Base-by-base conservation (phyloP, 2,888 invertebrate species). In the Lymantria dispar region DNA sequence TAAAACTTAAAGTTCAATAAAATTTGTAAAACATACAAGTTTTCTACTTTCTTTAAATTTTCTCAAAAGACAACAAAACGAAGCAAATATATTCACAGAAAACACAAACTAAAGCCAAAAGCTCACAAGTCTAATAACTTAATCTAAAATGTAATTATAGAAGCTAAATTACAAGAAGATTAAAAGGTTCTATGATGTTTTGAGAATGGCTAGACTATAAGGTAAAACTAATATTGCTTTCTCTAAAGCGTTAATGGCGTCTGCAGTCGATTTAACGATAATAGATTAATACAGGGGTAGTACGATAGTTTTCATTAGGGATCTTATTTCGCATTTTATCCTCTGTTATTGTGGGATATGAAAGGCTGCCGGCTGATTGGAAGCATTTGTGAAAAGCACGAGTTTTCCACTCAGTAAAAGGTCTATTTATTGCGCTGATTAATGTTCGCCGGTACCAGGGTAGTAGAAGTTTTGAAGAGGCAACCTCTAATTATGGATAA, bases 291-390 rank as follows among this genome's bases (percentile, higher is more conserved):
- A 63, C 55, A 56, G 48, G 60, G 59, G 63, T 62, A 58, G 58
- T 64, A 64, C 70, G 70, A 78, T 82, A 80, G 82, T 83, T 82
- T 80, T 83, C 79, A 78, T 79, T 76, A 76, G 59, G 62, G 66
- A 66, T 61, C 68, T 74, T 79, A 77, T 77, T 80, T 81, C 77
- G 67, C 67, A 70, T 82, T 81, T 80, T 72, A 74, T 71, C 69
- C 74, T 45, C 43, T 39, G 59, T 68, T 58, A 75, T 80, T 80
- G 70, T 73, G 68, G 64, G 71, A 68, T 74, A 78, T 77, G 77
- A 80, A 78, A 78, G 68, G 73, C 68, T 58, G 62, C 60, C 45
- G 62, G 54, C 52, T 78, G 80, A 83, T 83, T 82, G 78, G 80
- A 72, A 76, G 75, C 72, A 76, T 81, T 81, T 80, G 76, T 69